phyloP scores from a whole-genome alignment of 2,113 vertebrate species.

The Penelope pileata region DNA sequence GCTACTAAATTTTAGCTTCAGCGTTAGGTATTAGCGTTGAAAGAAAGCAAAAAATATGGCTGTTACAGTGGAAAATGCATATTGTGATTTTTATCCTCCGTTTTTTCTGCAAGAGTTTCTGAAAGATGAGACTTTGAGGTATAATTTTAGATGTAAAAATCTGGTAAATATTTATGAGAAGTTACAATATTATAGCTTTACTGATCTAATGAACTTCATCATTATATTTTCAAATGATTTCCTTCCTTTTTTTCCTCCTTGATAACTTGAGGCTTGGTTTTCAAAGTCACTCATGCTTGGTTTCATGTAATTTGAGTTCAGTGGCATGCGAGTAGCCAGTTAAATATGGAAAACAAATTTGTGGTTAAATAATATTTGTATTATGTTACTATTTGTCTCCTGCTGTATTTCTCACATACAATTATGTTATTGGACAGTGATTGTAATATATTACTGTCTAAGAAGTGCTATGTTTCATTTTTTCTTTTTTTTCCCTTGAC shows the following conservation, averaged over 20 bases:
- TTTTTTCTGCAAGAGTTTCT: neutral
- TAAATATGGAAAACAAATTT: neutral
- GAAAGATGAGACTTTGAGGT: neutral
- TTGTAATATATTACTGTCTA: neutral
- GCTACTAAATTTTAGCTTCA: neutral
- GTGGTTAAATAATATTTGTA: neutral
- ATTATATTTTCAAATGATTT: neutral
- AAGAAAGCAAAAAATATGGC: neutral
- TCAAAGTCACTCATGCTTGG: neutral
- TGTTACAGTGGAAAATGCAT: neutral
- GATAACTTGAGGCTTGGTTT: neutral
- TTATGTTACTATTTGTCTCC: neutral
- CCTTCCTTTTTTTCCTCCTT: neutral
- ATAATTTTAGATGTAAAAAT: neutral
- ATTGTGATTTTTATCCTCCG: neutral
- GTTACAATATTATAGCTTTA: neutral
- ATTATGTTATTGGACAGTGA: neutral
- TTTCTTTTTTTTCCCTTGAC: neutral
- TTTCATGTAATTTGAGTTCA: neutral
- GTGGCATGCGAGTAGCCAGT: fast-evolving
- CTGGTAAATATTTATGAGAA: neutral
- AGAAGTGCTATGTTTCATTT: neutral
- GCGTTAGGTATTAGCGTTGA: neutral
- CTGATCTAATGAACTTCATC: neutral
- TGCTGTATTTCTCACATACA: neutral